Conservation (phyloP, 2,888 invertebrate genomes). For the Criorhina ranunculi region DNA sequence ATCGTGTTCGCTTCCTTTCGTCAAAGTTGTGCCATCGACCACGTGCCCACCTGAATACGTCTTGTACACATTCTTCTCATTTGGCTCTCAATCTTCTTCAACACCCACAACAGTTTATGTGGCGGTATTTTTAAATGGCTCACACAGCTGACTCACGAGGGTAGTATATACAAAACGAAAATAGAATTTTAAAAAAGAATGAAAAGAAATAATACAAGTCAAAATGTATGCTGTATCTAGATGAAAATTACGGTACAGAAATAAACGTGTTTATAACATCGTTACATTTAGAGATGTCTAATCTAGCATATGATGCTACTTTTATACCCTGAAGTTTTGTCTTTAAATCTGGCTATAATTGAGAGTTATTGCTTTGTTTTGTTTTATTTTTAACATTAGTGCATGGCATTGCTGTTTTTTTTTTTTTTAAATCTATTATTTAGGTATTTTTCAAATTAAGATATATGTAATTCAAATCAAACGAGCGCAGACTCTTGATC, state of each 20-base stretch:
- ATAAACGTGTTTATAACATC: constrained; percentile 52
- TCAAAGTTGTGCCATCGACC: constrained; percentile 6
- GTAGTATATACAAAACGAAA: constrained; percentile 30
- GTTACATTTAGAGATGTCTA: constrained; percentile 7
- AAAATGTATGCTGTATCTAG: constrained; percentile 32
- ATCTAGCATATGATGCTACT: not conserved
- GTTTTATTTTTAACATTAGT: constrained; percentile 8
- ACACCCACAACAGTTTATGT: constrained; percentile 26
- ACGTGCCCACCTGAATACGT: constrained; percentile 8
- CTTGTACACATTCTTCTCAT: not conserved
- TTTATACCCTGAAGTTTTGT: not conserved
- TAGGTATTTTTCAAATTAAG: constrained; percentile 1
- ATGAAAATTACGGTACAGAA: constrained; percentile 40
- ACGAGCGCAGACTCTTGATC: constrained; percentile 54
- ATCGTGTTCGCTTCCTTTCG: not conserved
- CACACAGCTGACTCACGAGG: constrained; percentile 61
- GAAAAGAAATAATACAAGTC: constrained; percentile 18
- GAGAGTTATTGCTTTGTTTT: not conserved
- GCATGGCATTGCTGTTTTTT: constrained; percentile 20
- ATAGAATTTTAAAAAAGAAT: constrained; percentile 24
- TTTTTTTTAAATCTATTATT: not conserved
- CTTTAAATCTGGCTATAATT: constrained; percentile 8
- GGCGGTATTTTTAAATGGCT: constrained; percentile 27
- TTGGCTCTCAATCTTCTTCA: not conserved
- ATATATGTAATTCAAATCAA: not conserved